Conservation (phyloP, 2,888 invertebrate genomes). For the Tenthredo notha region DNA sequence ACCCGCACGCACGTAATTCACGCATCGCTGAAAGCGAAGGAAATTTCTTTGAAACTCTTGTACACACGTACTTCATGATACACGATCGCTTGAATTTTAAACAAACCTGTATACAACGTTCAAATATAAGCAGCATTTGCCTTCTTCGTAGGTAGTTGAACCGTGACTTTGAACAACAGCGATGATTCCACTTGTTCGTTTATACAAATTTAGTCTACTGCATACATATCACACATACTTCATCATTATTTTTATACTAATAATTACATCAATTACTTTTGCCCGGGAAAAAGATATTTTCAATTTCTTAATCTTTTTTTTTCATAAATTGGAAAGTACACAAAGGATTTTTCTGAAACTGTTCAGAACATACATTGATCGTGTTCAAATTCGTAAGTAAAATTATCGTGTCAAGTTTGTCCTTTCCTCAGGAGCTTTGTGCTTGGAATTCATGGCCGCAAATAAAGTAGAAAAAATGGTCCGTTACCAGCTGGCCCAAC, state of each 20-base stretch:
- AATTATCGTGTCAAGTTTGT: background rate
- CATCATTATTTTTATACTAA: background rate
- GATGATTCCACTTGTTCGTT: conserved; percentile 16
- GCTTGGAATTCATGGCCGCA: conserved; percentile 26
- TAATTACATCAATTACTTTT: background rate
- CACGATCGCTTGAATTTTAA: conserved; percentile 21
- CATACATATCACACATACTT: background rate
- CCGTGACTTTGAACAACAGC: conserved; percentile 32
- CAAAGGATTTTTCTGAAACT: background rate
- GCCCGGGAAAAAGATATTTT: too few species aligned
- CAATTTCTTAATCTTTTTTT: too few species aligned
- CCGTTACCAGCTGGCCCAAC: conserved; percentile 51
- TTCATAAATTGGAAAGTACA: background rate
- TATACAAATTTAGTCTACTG: background rate
- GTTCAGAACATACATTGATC: background rate
- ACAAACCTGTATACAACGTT: background rate
- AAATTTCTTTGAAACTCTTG: conserved; percentile 35
- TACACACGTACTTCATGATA: conserved; percentile 1
- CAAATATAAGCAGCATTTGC: conserved; percentile 2
- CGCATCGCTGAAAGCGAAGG: conserved; percentile 26
- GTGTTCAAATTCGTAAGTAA: background rate
- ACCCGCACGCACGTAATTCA: conserved; percentile 39
- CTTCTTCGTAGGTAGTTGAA: background rate
- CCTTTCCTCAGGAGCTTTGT: background rate
- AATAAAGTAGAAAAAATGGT: conserved; percentile 32